Base-by-base conservation (phyloP, 2,888 invertebrate species). In the Zonitis immaculata region DNA sequence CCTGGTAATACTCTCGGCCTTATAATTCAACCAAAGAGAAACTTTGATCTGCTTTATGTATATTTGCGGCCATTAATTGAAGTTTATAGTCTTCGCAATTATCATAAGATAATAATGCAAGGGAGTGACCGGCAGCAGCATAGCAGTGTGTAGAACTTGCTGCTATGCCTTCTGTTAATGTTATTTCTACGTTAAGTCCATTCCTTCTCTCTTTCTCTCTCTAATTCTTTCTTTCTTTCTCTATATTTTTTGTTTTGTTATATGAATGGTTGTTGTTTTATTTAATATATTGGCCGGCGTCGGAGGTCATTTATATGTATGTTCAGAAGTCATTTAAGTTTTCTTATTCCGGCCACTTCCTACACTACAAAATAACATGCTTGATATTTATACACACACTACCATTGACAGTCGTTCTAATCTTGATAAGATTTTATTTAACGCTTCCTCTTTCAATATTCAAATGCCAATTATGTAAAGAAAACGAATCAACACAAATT, bases 51-150 rank as follows among this genome's bases (percentile, higher is more conserved):
- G 73, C 73, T 73, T 73, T 73, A 74, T 73, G 73, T 73, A 73
- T 73, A 73, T 73, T 73, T 70, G 72, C 70, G 63, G 71, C 73
- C 75, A 75, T 75, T 75, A 75, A 75, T 75, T 74, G 73, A 73
- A 74, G 74, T 75, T 75, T 75, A 75, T 75, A 73, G 74, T 73
- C 70, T 69, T 68, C 68, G 74, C 73, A 75, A 74, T 75, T 74
- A 74, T 74, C 73, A 74, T 74, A 74, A 74, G 75, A 75, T 75
- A 74, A 74, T 74, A n/a, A n/a, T n/a, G 67, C 70, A 69, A 69
- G 69, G 73, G 71, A 73, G 71, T 72, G 73, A 73, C 72, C 70
- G 71, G 65, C 66, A 66, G 62, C 66, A 61, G 59, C 61, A 59
- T 57, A 57, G 60, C 45, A 14, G 14, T 47, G 52, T 54, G 52